These are phyloP conservation scores for Bovichtus variegatus DNA, from an alignment of 2,797 vertebrate species.

Conservation along the genomic window DNA sequence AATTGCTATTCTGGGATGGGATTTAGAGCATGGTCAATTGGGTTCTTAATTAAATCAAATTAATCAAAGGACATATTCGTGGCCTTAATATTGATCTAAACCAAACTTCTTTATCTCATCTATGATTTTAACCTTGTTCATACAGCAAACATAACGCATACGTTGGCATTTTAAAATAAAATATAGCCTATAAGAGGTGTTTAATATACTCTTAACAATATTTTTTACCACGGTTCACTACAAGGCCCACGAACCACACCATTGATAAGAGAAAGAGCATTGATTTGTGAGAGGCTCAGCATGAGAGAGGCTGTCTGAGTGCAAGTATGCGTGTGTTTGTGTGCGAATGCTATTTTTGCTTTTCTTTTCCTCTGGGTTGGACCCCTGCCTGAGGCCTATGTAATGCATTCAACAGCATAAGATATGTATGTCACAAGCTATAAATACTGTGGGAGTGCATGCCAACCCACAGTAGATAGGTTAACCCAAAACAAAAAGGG, in stretches of 20 bases:
- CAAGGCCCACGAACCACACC: neutral
- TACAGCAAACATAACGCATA: neutral
- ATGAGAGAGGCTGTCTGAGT: constrained; percentile 13
- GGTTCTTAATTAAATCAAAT: constrained; percentile 5
- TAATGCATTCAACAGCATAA: constrained; percentile 41
- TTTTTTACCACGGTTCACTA: constrained; percentile 8
- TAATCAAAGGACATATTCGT: constrained; percentile 13
- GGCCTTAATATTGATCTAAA: neutral
- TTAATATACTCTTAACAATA: constrained; percentile 8
- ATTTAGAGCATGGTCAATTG: neutral
- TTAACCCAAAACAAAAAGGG: neutral
- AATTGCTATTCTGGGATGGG: neutral
- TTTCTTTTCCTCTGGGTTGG: constrained; percentile 42
- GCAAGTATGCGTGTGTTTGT: constrained; percentile 44
- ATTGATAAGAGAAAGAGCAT: neutral
- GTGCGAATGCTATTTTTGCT: constrained; percentile 55
- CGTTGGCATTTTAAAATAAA: neutral
- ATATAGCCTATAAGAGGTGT: neutral
- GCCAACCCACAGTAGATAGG: constrained; percentile 4
- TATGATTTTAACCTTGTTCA: neutral
- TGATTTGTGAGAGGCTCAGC: constrained; percentile 20
- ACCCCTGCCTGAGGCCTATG: constrained; percentile 49
- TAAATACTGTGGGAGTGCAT: constrained; percentile 19
- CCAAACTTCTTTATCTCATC: neutral
- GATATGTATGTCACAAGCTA: constrained; percentile 32